These are phyloP conservation scores for Eupeodes luniger DNA, from an alignment of 2,888 invertebrate genomes.

Conservation along the genomic window DNA sequence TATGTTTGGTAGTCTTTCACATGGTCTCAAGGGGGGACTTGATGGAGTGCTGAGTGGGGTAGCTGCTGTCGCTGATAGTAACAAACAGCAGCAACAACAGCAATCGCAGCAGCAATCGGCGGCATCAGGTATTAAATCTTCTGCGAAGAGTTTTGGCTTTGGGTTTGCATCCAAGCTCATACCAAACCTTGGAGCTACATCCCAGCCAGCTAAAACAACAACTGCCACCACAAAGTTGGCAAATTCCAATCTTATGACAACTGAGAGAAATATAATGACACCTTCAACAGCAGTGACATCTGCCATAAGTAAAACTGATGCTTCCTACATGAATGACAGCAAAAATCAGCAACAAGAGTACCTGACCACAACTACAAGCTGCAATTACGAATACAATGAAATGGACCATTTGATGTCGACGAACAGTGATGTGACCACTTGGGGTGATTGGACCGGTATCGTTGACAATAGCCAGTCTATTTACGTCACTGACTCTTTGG, in stretches of 20 bases:
- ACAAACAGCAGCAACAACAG: constrained; percentile 64
- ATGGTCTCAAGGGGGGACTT: constrained; percentile 81
- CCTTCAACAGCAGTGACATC: constrained; percentile 33
- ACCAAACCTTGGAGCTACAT: constrained; percentile 79
- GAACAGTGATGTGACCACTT: constrained; percentile 52
- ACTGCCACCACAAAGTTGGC: constrained; percentile 35
- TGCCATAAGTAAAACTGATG: constrained; percentile 14
- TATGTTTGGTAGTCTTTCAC: constrained; percentile 81
- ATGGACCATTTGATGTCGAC: constrained; percentile 52
- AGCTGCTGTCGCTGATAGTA: constrained; percentile 72
- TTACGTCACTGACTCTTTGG: constrained; percentile 57
- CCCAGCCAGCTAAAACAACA: constrained; percentile 57
- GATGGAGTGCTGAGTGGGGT: constrained; percentile 81
- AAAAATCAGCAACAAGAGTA: constrained; percentile 44
- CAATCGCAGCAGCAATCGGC: constrained; percentile 70
- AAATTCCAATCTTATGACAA: constrained; percentile 25
- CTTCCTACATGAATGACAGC: constrained; percentile 14
- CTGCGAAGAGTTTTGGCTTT: constrained; percentile 79
- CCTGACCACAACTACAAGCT: constrained; percentile 13
- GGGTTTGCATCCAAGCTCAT: constrained; percentile 81
- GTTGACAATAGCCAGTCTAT: constrained; percentile 52
- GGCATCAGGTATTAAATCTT: constrained; percentile 62
- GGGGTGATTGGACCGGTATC: constrained; percentile 58
- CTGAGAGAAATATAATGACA: constrained; percentile 45
- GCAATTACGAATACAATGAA: constrained; percentile 51